Base-by-base conservation (phyloP, 1,140 invertebrate genomes). In the Drosophila eugracilis region DNA sequence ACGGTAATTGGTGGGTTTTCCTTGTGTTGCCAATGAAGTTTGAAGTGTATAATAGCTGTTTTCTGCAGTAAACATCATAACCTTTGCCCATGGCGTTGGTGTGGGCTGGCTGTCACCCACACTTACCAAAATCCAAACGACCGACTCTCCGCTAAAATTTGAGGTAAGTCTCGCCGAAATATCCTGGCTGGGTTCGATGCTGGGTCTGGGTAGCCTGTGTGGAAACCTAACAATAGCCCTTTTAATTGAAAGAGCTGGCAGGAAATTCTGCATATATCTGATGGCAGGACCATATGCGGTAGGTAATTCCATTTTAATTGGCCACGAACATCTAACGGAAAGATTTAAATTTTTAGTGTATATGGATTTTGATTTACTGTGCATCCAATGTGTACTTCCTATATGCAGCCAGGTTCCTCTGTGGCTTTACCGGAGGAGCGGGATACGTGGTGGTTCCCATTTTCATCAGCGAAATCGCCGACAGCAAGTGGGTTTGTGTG, bases 91-190 rank as follows among this genome's bases (percentile, higher is more conserved):
- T 74, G 92, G 92, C 5, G 81, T 92, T 9, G 91, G 92, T 14
- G 76, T 92, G 14, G 92, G 92, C 4, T 93, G 92, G 92, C 60
- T 92, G 0, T 92, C 92, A 0, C 92, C 92, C 0, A 92, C 81
- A 0, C 28, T 91, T 0, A 57, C 70, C 1, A 78, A 79, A 32
- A 77, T 91, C 14, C 77, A 86, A 30, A 65, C 71, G 0, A 10
- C 67, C 1, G 55, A 89, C 12, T 55, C 84, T 0, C 89, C 91
- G 0, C 48, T 91, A 12, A 50, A 73, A 4, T 91, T 91, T 50
- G 21, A 42, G 6, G 70, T 92, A 1, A 79, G 50, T n/a, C 65
- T 83, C 0, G 67, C 69, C n/a, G 77, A 92, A 55, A 69, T 80
- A 2, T 92, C 91, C 17, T 91, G 89, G 81, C 78, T 92, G 44